Evolutionary conservation across 2,113 vertebrate species (phyloP).

Genomic region (Calyptommatus sinebrachiatus): DNA sequence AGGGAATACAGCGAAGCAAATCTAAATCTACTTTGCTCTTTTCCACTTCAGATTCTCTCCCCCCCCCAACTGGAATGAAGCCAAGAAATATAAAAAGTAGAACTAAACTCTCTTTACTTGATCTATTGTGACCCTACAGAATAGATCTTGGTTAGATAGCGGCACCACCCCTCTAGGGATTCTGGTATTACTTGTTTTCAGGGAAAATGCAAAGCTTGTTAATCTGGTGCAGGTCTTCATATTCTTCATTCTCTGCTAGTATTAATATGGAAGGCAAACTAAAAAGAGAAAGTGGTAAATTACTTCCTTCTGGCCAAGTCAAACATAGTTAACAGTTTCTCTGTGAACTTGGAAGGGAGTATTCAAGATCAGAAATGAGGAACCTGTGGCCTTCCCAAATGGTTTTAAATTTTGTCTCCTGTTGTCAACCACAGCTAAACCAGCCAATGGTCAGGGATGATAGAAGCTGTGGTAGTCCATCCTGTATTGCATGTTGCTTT

Average conservation of each 20-base stretch:
- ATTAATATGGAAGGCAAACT: slow-evolving; percentile 1
- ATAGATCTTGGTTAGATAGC: background rate
- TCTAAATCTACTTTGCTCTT: too few relatives aligned
- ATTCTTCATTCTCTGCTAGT: background rate
- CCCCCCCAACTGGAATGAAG: too few relatives aligned
- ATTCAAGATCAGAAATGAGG: background rate
- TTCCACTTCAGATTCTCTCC: too few relatives aligned
- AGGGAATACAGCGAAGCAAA: too few relatives aligned
- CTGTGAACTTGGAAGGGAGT: background rate
- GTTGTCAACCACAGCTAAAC: background rate
- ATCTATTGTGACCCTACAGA: background rate
- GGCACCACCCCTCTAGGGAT: background rate
- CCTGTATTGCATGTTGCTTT: too few relatives aligned
- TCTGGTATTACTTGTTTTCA: background rate
- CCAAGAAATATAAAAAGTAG: background rate
- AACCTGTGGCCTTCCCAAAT: background rate
- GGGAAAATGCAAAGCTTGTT: background rate
- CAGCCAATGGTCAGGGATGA: background rate
- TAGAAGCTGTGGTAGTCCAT: background rate
- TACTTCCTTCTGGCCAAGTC: background rate
- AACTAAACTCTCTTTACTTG: background rate
- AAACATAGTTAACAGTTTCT: background rate
- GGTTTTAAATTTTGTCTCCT: background rate
- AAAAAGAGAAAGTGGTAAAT: background rate
- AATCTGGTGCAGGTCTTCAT: background rate